Conservation (phyloP, 2,888 invertebrate species). For the Apocheima hispidaria region DNA sequence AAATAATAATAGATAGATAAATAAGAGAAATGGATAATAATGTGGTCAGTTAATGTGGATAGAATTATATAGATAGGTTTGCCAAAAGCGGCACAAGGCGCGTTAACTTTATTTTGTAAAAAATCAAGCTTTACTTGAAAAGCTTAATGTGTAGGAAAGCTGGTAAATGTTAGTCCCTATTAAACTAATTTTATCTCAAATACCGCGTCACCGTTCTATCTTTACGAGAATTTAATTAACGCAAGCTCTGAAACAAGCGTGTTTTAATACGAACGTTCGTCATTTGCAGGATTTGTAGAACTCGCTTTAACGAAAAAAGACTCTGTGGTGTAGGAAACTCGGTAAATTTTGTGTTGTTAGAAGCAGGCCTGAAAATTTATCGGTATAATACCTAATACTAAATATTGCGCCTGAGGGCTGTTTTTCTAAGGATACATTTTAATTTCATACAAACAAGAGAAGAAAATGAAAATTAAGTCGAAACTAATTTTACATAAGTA, state of each 20-base stretch:
- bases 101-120: too few relatives aligned
- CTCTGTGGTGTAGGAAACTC: neutral
- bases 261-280: neutral
- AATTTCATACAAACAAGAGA: neutral
- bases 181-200: neutral
- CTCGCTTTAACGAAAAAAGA: neutral
- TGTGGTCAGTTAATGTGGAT: too few relatives aligned
- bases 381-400: too few relatives aligned
- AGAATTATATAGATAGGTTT: too few relatives aligned
- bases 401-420: neutral
- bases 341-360: neutral
- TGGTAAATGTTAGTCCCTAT: neutral
- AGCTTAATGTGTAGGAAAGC: neutral
- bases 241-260: neutral
- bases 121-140: too few relatives aligned
- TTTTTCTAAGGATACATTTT: neutral
- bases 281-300: constrained; percentile 1
- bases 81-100: too few relatives aligned
- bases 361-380: neutral
- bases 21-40: too few relatives aligned
- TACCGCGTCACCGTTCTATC: neutral
- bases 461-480: neutral
- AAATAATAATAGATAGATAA: too few relatives aligned
- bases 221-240: constrained; percentile 8
- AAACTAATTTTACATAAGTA: too few relatives aligned